Evolutionary conservation across 2,797 vertebrate genomes (phyloP).

Genomic region (Momotus momota): DNA sequence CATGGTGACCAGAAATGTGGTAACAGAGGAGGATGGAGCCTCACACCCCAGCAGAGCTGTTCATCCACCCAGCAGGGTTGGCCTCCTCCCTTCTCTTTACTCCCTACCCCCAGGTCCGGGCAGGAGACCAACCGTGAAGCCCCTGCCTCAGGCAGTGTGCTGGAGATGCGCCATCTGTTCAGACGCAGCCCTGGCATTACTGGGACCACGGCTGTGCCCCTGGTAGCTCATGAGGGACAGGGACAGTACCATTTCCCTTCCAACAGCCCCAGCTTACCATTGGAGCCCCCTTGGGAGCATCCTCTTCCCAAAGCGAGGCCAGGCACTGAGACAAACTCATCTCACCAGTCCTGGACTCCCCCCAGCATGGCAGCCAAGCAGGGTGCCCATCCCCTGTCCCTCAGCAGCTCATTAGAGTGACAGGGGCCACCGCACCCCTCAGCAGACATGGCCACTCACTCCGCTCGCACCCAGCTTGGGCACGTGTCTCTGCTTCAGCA

Average conservation of each 20-base stretch:
- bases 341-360: not conserved
- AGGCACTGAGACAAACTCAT: not conserved
- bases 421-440: not conserved
- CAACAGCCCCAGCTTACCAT: not conserved
- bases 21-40: slow-evolving; percentile 5
- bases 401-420: not conserved
- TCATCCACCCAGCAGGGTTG: not conserved
- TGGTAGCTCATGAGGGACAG: not conserved
- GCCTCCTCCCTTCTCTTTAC: not conserved
- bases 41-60: not conserved
- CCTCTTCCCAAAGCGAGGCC: not conserved
- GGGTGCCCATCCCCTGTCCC: not conserved
- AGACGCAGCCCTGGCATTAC: not conserved
- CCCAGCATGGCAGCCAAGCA: not conserved
- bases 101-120: not conserved
- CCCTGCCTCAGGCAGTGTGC: not conserved
- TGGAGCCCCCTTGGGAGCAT: accelerated
- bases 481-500: accelerated
- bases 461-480: accelerated
- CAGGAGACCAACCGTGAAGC: not conserved
- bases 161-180: not conserved
- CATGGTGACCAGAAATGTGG: slow-evolving; percentile 43
- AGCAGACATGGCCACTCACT: not conserved
- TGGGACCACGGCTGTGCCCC: not conserved
- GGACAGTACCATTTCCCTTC: not conserved